Conservation (phyloP, 2,797 vertebrate genomes). For the Dromococcyx pavoninus region DNA sequence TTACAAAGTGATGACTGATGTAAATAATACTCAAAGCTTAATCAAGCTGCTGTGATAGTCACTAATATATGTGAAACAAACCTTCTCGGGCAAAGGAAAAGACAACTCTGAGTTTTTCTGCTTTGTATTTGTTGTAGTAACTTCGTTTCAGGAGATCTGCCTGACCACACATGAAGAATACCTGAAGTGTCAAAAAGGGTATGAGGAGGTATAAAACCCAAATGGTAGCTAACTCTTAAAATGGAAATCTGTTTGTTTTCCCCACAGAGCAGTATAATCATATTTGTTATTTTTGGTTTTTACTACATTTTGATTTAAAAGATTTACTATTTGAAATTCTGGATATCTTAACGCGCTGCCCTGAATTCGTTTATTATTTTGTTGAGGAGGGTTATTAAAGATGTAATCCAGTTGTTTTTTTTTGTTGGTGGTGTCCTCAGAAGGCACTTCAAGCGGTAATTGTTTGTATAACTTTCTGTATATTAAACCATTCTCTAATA, state of each 20-base stretch:
- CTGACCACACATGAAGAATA: neutral
- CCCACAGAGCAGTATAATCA: neutral
- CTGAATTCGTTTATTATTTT: slow-evolving; percentile 49
- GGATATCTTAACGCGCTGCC: slow-evolving; percentile 2
- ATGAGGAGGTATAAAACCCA: neutral
- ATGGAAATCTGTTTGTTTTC: slow-evolving; percentile 12
- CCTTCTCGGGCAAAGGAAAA: neutral
- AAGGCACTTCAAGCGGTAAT: slow-evolving; percentile 41
- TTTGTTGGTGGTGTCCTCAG: neutral
- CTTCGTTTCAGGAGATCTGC: slow-evolving; percentile 5
- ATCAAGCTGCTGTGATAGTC: neutral
- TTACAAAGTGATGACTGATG: neutral
- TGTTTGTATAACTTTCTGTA: slow-evolving; percentile 60
- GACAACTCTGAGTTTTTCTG: neutral
- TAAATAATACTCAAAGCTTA: neutral
- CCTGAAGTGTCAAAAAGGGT: neutral
- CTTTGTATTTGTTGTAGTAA: neutral
- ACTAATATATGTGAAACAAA: neutral
- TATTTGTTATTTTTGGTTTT: slow-evolving; percentile 25
- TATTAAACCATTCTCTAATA: slow-evolving; percentile 60
- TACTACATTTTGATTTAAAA: slow-evolving; percentile 17
- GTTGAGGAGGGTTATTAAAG: slow-evolving; percentile 26
- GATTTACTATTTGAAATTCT: slow-evolving; percentile 42
- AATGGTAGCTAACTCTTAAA: neutral
- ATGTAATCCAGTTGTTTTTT: slow-evolving; percentile 12